These are phyloP conservation scores for Octodon degus DNA, from an alignment of 2,113 vertebrate species.

Conservation along the genomic window DNA sequence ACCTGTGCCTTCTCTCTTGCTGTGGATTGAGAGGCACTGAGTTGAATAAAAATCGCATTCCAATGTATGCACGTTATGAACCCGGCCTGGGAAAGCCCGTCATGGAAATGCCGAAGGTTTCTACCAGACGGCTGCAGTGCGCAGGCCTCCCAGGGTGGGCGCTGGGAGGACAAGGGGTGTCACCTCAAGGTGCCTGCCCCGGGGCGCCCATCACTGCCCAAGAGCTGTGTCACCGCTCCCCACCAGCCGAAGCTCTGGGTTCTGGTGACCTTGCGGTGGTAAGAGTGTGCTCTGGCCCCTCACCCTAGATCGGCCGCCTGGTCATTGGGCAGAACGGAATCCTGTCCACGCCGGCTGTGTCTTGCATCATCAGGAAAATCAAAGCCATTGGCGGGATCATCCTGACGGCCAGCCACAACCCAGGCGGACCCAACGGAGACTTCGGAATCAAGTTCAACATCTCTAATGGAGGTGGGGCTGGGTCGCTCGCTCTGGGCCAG, in stretches of 20 bases:
- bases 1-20: neutral
- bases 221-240: neutral
- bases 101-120: neutral
- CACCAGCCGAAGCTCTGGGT: neutral
- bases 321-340: slow-evolving; percentile 98
- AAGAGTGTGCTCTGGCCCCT: slow-evolving; percentile 59
- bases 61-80: neutral
- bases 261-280: neutral
- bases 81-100: neutral
- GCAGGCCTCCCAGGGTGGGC: neutral
- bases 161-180: too few relatives aligned
- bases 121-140: neutral
- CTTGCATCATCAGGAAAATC: slow-evolving; percentile 97
- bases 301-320: slow-evolving; percentile 92
- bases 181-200: too few relatives aligned
- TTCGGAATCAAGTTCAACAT: slow-evolving; percentile 99
- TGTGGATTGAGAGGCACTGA: neutral
- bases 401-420: slow-evolving; percentile 98
- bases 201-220: neutral
- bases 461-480: slow-evolving; percentile 93
- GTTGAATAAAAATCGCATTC: slow-evolving; percentile 16
- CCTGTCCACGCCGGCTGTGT: slow-evolving; percentile 97
- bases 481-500: neutral
- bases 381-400: slow-evolving; percentile 98
- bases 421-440: slow-evolving; percentile 96